A percentile compares a stretch with the other conserved stretches of the same genome.
Conservation (phyloP, 2,888 invertebrate genomes). For the Campopleginae sp. region DNA sequence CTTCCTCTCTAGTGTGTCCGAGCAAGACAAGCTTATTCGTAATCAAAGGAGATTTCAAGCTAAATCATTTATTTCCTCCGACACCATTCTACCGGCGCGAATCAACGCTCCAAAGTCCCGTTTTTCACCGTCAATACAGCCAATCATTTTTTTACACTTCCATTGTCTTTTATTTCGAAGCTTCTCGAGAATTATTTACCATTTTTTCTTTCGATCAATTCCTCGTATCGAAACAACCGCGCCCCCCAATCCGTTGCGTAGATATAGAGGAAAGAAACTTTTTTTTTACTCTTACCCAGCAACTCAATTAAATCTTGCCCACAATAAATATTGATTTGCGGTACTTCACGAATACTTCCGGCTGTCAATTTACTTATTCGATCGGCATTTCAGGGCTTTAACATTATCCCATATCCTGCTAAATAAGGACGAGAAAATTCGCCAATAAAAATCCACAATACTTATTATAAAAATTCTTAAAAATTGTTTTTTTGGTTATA, state of each 20-base stretch:
- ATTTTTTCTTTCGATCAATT: not conserved
- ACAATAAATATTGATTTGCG: constrained; percentile 7
- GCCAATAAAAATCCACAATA: not conserved
- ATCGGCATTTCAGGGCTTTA: not conserved
- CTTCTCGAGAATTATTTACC: constrained; percentile 59
- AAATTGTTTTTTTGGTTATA: not conserved
- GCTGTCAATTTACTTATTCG: not conserved
- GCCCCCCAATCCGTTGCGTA: not conserved
- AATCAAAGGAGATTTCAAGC: constrained; percentile 72
- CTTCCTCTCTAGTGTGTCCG: constrained; percentile 17
- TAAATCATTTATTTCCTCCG: constrained; percentile 72
- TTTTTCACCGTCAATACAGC: constrained; percentile 3
- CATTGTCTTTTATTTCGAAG: constrained; percentile 69
- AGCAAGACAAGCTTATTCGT: constrained; percentile 47
- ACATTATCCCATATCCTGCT: not conserved
- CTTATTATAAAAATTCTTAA: not conserved
- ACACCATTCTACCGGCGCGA: not conserved
- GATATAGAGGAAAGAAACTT: not conserved
- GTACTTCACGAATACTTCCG: not conserved
- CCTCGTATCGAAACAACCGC: not conserved
- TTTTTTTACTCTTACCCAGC: not conserved
- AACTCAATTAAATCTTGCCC: not conserved
- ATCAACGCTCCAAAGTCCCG: constrained; percentile 1
- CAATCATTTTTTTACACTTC: not conserved
- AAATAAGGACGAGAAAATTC: not conserved